Evolutionary conservation across 2,797 vertebrate species (phyloP).

Genomic region (Bufotes viridis): DNA sequence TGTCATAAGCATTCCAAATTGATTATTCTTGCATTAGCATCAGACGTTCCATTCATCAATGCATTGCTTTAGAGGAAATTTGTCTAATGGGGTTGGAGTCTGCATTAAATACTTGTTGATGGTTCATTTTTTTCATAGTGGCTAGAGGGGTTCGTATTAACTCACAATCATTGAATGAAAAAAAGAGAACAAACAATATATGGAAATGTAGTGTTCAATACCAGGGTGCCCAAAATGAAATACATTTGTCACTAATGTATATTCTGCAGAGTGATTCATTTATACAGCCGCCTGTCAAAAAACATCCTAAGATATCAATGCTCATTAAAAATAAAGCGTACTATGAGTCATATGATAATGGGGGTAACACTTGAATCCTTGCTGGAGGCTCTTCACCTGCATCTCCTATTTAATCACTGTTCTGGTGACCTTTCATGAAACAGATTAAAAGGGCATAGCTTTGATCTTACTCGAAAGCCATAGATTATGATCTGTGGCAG

Average conservation of each 20-base stretch:
- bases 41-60: constrained; percentile 90
- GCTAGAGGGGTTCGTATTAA: constrained; percentile 83
- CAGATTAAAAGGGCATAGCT: not conserved
- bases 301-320: not conserved
- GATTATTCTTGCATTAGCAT: constrained; percentile 87
- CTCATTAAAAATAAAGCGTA: not conserved
- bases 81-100: constrained; percentile 81
- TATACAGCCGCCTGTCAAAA: not conserved
- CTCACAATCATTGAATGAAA: constrained; percentile 69
- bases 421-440: not conserved
- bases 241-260: constrained; percentile 33
- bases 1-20: constrained; percentile 95
- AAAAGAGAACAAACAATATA: constrained; percentile 21
- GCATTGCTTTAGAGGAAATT: constrained; percentile 80
- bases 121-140: constrained; percentile 81
- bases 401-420: not conserved
- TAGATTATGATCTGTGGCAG: not conserved
- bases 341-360: not conserved
- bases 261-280: not conserved
- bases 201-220: constrained; percentile 44
- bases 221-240: constrained; percentile 7
- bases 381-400: constrained; percentile 4
- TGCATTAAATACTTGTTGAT: constrained; percentile 77
- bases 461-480: not conserved
- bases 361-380: not conserved